These are phyloP conservation scores for Triplophysa bombifrons DNA, from an alignment of 2,797 vertebrate species.

Conservation along the genomic window DNA sequence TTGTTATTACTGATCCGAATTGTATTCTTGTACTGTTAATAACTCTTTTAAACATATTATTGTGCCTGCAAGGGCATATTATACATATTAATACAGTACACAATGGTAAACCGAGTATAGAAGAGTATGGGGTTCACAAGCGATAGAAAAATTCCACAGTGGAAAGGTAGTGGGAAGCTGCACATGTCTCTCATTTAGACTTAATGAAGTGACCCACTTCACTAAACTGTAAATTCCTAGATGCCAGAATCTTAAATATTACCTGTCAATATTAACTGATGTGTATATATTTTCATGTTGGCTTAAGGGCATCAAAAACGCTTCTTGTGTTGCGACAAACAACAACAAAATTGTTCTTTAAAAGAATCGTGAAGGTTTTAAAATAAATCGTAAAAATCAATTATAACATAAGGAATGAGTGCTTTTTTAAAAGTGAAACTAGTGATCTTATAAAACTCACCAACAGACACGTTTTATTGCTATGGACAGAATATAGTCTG, in stretches of 20 bases:
- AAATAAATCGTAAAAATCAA: not conserved
- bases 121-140: not conserved
- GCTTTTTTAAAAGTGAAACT: not conserved
- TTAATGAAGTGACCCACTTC: not conserved
- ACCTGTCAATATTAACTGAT: not conserved
- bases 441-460: not conserved
- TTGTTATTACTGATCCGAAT: not conserved
- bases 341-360: not conserved
- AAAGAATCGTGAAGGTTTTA: not conserved
- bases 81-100: conserved; percentile 30
- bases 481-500: not conserved
- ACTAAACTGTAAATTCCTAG: not conserved
- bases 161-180: not conserved
- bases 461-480: not conserved
- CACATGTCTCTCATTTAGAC: not conserved
- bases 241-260: not conserved
- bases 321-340: not conserved
- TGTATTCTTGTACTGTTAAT: not conserved
- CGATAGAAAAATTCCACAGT: not conserved
- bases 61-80: not conserved
- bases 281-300: not conserved
- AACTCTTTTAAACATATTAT: not conserved
- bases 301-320: no score
- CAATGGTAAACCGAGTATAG: not conserved
- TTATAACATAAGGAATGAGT: not conserved